Evolutionary conservation across 2,113 vertebrate species (phyloP), one percentile per base, ranked within the genome.

Genomic region (Ancistrus triradiatus): DNA sequence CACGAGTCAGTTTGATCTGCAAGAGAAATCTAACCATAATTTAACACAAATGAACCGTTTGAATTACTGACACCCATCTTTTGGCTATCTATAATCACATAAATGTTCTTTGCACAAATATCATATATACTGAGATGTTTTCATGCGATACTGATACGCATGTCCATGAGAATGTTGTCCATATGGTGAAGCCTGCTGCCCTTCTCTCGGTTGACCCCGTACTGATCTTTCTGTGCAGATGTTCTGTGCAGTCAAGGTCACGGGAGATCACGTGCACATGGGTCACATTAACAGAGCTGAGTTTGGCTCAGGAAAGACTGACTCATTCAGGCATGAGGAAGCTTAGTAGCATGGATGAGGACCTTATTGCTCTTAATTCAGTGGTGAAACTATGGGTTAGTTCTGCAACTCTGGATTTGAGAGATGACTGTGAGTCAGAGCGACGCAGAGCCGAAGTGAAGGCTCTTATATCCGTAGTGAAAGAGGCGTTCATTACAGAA

Each of bases 271-370:
- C 17, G 68, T 42, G 21, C 44, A 37, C 33, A 25, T 50, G 19
- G 21, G 49, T 51, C 59, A 62, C 43, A 42, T 40, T 50, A 37
- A 25, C 37, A 42, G 38, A 66, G 59, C 62, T 60, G 25, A 37
- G 24, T 37, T 43, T 31, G 18, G 55, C 60, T 78, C 65, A 57
- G 76, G 63, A 59, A 66, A 18, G 17, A 28, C 19, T 84, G 77
- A 85, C 66, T 87, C 82, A 85, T 50, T 58, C 38, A 9, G 62
- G 48, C 69, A 42, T 68, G 47, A 57, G 51, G 49, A 66, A 63
- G 21, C 63, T 66, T 52, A 46, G 28, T 68, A 76, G 43, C 6
- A 65, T 17, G 35, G 27, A 66, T 15, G 18, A 40, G 47, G 52
- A 63, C 15, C 56, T 51, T 58, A n/a, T n/a, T n/a, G n/a, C n/a